These are phyloP conservation scores for Pelochelys cantorii DNA, from an alignment of 2,797 vertebrate genomes.

Conservation along the genomic window DNA sequence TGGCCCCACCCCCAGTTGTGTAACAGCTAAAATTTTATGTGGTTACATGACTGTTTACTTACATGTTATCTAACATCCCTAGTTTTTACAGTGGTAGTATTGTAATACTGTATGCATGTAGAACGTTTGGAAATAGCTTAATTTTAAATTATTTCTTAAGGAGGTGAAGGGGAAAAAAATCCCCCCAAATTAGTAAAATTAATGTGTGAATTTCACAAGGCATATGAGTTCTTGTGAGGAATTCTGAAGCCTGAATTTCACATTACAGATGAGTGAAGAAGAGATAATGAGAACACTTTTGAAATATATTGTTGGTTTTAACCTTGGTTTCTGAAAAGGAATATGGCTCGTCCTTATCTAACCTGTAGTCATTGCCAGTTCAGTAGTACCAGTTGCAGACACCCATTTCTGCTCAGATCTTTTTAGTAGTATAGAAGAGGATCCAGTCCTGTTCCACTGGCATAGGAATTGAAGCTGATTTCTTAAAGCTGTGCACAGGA, in stretches of 20 bases:
- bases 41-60: no score
- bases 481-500: fast-evolving
- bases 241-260: neutral
- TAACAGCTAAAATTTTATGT: no score
- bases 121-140: neutral
- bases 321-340: neutral
- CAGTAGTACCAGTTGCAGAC: neutral
- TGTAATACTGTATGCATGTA: neutral
- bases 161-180: neutral
- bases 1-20: no score
- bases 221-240: neutral
- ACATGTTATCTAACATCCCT: neutral
- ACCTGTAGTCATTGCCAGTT: neutral
- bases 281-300: neutral
- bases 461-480: neutral
- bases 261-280: neutral
- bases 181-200: fast-evolving
- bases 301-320: neutral
- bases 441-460: neutral
- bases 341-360: neutral
- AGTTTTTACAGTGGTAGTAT: neutral
- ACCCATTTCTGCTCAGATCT: neutral
- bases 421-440: neutral
- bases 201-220: neutral
- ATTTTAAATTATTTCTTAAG: neutral